Evolutionary conservation across 2,888 invertebrate species (phyloP).

Genomic region (Sericinus montela): DNA sequence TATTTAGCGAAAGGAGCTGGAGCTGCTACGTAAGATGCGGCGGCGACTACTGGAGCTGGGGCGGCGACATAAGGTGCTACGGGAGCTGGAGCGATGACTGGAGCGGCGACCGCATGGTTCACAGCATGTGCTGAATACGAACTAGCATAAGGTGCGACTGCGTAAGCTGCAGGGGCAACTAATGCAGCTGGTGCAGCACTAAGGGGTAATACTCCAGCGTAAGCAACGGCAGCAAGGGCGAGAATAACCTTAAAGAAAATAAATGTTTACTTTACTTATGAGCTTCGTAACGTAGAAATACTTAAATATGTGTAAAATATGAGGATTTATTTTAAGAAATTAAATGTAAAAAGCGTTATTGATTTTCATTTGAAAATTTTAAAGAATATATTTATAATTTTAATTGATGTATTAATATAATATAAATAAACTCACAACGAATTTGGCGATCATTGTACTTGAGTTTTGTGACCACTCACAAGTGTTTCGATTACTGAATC

Average conservation of each 20-base stretch:
- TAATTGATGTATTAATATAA: neutral
- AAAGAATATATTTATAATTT: no score
- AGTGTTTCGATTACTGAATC: conserved; percentile 44
- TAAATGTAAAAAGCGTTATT: no score
- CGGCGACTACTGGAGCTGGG: conserved; percentile 32
- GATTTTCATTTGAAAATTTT: no score
- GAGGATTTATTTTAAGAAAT: no score
- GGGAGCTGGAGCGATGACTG: conserved; percentile 67
- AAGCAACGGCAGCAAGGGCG: conserved; percentile 53
- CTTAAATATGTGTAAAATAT: no score
- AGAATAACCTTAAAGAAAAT: conserved; percentile 50
- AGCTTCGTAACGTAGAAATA: no score
- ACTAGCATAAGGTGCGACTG: conserved; percentile 85
- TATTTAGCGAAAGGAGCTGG: conserved; percentile 32
- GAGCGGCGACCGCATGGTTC: conserved; percentile 86
- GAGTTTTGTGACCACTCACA: conserved; percentile 67
- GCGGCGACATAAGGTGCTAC: conserved; percentile 32
- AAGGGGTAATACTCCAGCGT: conserved; percentile 53
- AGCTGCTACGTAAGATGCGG: conserved; percentile 33
- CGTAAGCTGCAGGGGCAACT: conserved; percentile 81
- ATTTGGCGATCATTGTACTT: conserved; percentile 77
- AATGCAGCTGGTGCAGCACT: conserved; percentile 68
- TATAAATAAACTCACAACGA: conserved; percentile 55
- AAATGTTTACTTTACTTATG: no score
- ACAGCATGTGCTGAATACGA: conserved; percentile 87